Evolutionary conservation across 2,797 vertebrate species (phyloP), one percentile per base, ranked within the genome.

Genomic region (Danio jaintianensis): DNA sequence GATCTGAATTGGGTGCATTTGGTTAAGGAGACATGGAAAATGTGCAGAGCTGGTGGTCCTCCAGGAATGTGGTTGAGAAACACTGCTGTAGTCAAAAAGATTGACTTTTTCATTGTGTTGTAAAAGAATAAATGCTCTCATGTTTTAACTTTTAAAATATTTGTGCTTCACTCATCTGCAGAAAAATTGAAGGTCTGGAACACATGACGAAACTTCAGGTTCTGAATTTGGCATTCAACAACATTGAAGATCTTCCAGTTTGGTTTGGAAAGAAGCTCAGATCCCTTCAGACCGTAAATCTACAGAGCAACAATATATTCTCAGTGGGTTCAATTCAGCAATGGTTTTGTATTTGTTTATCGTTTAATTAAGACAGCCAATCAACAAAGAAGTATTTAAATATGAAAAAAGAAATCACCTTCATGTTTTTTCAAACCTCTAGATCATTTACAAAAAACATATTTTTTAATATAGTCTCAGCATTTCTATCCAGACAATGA

Each of bases 161-260:
- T 38, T 52, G 42, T 16, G 29, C 53, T 56, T 63, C 1, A 71
- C 53, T 18, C n/a, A 36, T 43, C 40, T 75, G n/a, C 88, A 96
- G 95, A 79, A 96, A 96, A 92, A 94, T 96, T 69, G 95, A 96
- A 92, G 94, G 94, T 48, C 86, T 96, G 80, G 95, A 96, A 87
- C 93, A 94, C 48, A 85, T 97, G 92, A 91, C 87, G 84, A 90
- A 89, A 72, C 91, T 97, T 0, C 95, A 95, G 82, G 93, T 91
- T 84, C 89, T 97, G 75, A 95, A 95, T 86, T 91, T 96, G 82
- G 90, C 94, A 76, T 90, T 90, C 69, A 96, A 96, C 90, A 89
- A 91, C 79, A 94, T 96, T n/a, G 93, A 95, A 63, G 92, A 92
- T 79, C 91, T 96, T 63, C 95, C 96, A 45, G 11, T 74, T 15